phyloP scores from a whole-genome alignment of 2,888 invertebrate genomes.

The Tricholauxania praeusta region DNA sequence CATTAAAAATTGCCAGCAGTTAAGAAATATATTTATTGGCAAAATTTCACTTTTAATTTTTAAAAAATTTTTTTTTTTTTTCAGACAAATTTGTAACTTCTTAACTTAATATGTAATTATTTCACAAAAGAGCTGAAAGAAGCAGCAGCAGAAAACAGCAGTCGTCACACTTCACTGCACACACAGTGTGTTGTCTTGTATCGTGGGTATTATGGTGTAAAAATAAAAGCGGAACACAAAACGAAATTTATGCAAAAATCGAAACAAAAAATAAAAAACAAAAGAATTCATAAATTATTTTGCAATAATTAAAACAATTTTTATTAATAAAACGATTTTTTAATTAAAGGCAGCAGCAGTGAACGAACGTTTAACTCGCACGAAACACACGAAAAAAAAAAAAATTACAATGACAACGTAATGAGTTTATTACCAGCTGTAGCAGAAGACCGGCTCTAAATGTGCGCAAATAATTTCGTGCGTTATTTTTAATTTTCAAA shows the following conservation, averaged over 20 bases:
- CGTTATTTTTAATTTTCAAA: background rate
- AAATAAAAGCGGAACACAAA: slow-evolving; percentile 18
- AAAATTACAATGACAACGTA: background rate
- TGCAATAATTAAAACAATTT: slow-evolving; percentile 17
- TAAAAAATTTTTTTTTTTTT: slow-evolving; percentile 12
- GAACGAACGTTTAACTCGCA: slow-evolving; percentile 15
- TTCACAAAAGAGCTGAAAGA: slow-evolving; percentile 21
- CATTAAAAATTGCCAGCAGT: background rate
- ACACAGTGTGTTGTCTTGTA: background rate
- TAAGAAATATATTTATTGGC: too few species aligned
- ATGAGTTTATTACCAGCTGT: background rate
- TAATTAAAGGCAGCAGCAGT: background rate
- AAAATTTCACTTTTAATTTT: slow-evolving; percentile 6
- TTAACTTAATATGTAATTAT: slow-evolving; percentile 31
- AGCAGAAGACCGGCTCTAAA: background rate
- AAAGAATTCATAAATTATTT: slow-evolving; percentile 28
- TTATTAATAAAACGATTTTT: background rate
- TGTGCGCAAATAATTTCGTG: background rate
- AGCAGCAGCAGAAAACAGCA: background rate
- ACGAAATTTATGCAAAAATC: slow-evolving; percentile 47
- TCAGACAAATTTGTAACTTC: slow-evolving; percentile 16
- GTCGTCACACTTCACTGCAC: slow-evolving; percentile 30
- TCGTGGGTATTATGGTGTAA: background rate
- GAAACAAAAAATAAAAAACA: slow-evolving; percentile 53
- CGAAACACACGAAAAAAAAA: background rate